Evolutionary conservation across 2,113 vertebrate genomes (phyloP).

Genomic region (Planiliza haematocheilus): DNA sequence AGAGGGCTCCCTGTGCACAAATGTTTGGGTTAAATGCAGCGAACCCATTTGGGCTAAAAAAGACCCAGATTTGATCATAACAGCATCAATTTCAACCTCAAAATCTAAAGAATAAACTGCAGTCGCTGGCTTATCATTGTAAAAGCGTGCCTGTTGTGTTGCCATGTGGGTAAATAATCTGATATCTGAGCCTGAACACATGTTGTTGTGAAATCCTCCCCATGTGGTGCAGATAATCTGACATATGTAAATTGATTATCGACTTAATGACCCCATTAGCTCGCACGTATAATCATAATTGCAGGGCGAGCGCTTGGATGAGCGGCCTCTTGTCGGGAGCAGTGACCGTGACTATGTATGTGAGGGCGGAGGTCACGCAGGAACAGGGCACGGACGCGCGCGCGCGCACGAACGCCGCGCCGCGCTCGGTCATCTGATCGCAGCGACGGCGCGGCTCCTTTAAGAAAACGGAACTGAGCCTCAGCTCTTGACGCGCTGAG

Average conservation of each 20-base stretch:
- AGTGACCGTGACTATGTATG: not conserved
- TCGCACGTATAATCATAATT: not conserved
- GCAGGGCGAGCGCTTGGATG: not conserved
- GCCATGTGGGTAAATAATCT: no score
- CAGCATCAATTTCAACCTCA: no score
- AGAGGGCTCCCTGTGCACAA: no score
- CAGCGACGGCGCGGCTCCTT: constrained; percentile 69
- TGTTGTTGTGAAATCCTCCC: no score
- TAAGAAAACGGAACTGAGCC: constrained; percentile 78
- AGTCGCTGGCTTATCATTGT: no score
- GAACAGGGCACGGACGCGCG: not conserved
- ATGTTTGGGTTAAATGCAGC: no score
- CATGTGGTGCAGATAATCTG: not conserved
- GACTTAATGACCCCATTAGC: constrained; percentile 30
- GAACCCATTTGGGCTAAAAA: no score
- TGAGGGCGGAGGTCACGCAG: constrained; percentile 37
- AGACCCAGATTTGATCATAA: no score
- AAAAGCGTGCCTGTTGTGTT: no score
- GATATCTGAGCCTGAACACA: no score
- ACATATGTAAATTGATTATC: constrained; percentile 5
- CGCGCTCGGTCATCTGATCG: constrained; percentile 17
- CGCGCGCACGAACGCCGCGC: no score
- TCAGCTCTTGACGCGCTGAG: constrained; percentile 72
- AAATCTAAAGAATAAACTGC: no score
- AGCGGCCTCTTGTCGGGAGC: not conserved